Base-by-base conservation (phyloP, 2,888 invertebrate genomes). In the Rhogogaster chlorosoma region DNA sequence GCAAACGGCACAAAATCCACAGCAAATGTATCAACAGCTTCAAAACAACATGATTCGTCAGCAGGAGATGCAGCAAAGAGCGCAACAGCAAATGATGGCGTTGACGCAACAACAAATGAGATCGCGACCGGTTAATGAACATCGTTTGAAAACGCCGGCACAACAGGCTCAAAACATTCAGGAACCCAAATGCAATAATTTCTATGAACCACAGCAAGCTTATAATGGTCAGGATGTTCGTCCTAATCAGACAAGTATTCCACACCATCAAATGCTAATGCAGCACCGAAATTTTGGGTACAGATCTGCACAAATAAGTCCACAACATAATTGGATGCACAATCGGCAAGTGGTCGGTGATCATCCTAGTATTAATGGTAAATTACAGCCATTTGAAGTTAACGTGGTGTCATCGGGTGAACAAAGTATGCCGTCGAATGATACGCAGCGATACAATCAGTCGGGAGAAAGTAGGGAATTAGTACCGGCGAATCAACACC, bases 21-120 rank as follows among this genome's bases (percentile, higher is more conserved):
- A 86, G 5, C 86, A 87, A 9, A 9, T 86, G n/a, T 86, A 87
- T 57, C 86, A 87, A 9, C 88, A 88, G 18, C 10, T 84, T 7
- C 88, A 88, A 2, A 85, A 85, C 61, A 82, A 78, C n/a, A 36
- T 53, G 10, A 32, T 78, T 78, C 86, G 85, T 10, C 86, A 87
- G 7, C 88, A 86, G 22, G 87, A 88, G 78, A 85, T 88, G 86
- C 87, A 87, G 73, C 89, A 86, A n/a, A 84, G 78, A 36, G 85
- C 78, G 2, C 88, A 87, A 22, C n/a, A 57, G 78, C 86, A 86
- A 32, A 53, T 53, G 32, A 78, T 78, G 78, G 10, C n/a, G 18
- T 22, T 42, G 53, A 5, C 18, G 15, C 22, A 45, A n/a, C 78
- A 53, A 10, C 57, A 57, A 57, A 53, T 45, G 75, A 42, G 45